Conservation (phyloP, 2,797 vertebrate species). For the Trematomus bernacchii region DNA sequence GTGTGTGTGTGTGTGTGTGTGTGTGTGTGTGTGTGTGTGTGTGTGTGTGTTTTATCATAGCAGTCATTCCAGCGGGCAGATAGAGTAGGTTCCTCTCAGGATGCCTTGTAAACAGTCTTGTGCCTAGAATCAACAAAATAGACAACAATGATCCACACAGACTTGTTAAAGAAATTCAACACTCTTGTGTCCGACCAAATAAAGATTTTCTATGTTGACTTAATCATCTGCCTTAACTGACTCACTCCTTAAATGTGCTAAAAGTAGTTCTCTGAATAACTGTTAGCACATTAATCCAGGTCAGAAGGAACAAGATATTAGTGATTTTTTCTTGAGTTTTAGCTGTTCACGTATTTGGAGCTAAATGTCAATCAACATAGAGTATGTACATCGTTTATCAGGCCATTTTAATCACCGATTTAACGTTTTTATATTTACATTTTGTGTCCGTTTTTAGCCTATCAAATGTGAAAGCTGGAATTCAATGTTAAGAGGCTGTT, state of each 20-base stretch:
- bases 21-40: constrained; percentile 36
- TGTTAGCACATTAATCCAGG: constrained; percentile 20
- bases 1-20: constrained; percentile 44
- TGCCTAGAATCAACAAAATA: constrained; percentile 26
- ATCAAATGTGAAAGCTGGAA: background rate
- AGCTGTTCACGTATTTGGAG: background rate
- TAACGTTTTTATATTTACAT: background rate
- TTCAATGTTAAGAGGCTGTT: background rate
- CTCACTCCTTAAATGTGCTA: constrained; percentile 30
- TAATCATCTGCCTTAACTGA: constrained; percentile 44
- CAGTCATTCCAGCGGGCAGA: constrained; percentile 39
- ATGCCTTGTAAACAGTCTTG: constrained; percentile 2
- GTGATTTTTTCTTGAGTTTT: background rate
- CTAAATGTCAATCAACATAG: background rate
- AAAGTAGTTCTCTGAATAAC: constrained; percentile 11
- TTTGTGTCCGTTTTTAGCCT: background rate
- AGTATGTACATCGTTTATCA: background rate
- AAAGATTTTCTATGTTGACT: constrained; percentile 22
- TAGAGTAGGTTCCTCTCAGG: constrained; percentile 23
- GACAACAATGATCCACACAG: constrained; percentile 9
- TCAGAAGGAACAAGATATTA: constrained; percentile 36
- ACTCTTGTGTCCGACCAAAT: constrained; percentile 3
- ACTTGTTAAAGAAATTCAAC: constrained; percentile 21
- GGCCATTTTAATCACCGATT: background rate
- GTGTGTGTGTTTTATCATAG: constrained; percentile 39